Evolutionary conservation across 2,888 invertebrate species (phyloP), one percentile per base, ranked within the genome.

Genomic region (Adelognathus sp.): DNA sequence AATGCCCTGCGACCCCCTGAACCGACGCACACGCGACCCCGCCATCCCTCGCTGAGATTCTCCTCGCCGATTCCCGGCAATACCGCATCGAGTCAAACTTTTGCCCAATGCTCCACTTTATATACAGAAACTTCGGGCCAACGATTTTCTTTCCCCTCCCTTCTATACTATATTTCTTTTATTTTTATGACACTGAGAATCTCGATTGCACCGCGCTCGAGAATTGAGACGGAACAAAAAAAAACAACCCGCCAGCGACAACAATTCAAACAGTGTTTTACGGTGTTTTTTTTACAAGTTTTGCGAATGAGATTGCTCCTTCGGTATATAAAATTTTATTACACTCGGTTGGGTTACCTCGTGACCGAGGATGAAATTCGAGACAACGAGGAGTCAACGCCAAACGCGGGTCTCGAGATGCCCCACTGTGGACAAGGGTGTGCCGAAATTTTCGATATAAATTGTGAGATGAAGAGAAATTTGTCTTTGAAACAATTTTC

Each of bases 1-100:
- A 72, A 72, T 77, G 50, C 50, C 39, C 58, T 46, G 36, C 66
- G 36, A 24, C 64, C 73, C 46, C 73, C 44, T 73, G 16, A 78
- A 66, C 64, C 64, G 58, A 73, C 77, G 46, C 61, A 29, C 14
- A 33, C 7, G 21, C n/a, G n/a, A n/a, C n/a, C n/a, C 41, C 39
- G 58, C 36, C 16, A 41, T 39, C 74, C 64, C 61, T 69, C 46
- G 54, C 33, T 54, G 56, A 36, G 70, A 74, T 70, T 78, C 36
- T 33, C n/a, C 52, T 64, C 78, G 52, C 61, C 67, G 61, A 61
- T 72, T 77, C 67, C 11, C 24, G 50, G 39, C 46, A 44, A 69
- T 56, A 39, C 56, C 56, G 36, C 50, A n/a, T 16, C 9, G 11
- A 39, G 29, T 24, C n/a, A 77, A 77, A 72, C 39, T 64, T 70